phyloP scores from a whole-genome alignment of 2,113 vertebrate genomes.

The Solenodon paradoxus region DNA sequence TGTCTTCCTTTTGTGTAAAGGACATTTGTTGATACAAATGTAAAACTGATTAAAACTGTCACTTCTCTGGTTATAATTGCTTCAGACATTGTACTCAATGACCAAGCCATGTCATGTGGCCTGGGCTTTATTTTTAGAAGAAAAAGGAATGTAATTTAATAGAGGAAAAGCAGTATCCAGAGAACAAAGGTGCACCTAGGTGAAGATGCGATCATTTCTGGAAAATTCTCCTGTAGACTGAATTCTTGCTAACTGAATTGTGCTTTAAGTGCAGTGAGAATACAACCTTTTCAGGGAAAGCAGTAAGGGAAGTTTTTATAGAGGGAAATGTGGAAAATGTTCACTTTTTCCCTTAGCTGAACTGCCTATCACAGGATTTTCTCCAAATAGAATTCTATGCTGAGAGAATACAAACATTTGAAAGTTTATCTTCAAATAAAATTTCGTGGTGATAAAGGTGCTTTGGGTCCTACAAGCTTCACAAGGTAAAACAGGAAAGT shows the following conservation, averaged over 20 bases:
- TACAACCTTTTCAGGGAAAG: neutral
- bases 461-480: neutral
- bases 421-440: neutral
- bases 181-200: neutral
- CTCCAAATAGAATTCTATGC: neutral
- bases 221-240: neutral
- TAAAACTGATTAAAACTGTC: neutral
- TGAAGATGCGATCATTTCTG: neutral
- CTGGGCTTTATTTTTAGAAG: neutral
- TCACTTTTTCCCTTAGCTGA: neutral
- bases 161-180: neutral
- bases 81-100: neutral
- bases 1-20: neutral
- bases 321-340: neutral
- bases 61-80: neutral
- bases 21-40: neutral
- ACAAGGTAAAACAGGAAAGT: neutral
- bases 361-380: neutral
- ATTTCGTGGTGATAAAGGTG: neutral
- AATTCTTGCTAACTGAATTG: neutral
- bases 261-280: neutral
- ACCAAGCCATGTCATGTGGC: neutral
- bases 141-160: neutral
- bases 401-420: neutral
- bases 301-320: neutral